Evolutionary conservation across 2,113 vertebrate genomes (phyloP), one percentile per base, ranked within the genome.

Genomic region (Illadopsis cleaveri): DNA sequence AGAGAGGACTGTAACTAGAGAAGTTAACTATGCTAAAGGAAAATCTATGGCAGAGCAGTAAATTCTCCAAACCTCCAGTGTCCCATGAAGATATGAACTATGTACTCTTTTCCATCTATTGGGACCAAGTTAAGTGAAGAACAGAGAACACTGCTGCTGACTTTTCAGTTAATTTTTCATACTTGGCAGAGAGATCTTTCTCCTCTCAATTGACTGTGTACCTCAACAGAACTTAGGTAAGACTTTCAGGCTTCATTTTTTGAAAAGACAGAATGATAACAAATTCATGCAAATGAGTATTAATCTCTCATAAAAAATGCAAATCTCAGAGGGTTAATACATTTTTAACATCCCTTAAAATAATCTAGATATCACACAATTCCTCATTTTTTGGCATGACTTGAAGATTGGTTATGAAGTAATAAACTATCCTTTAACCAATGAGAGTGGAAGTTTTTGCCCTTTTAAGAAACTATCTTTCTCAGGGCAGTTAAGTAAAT

Each of bases 281-380:
- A 90, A 89, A 82, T 86, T 70, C 15, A 94, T n/a, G 60, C 31
- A 92, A 84, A 89, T 64, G 0, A 68, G 33, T 94, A 61, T 44
- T 94, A 75, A 75, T 78, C 18, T 64, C 77, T 82, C 72, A 86
- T 62, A 81, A 93, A 92, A 84, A 84, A 92, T 89, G 44, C 56
- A 87, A 71, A 89, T 89, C 44, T 84, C 61, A 47, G 37, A 31
- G 72, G 51, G 11, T 47, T 82, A 93, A 78, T 48, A 64, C 35
- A 44, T 84, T 93, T 92, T 94, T 62, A 93, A 78, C 20, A 64
- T 28, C 40, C 28, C 40, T 82, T 82, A 82, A 82, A 78, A 91
- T 51, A 92, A 91, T 86, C 69, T 91, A 50, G n/a, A 71, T 75
- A 35, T 12, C 33, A 62, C 47, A 54, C 23, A 93, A 90, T 94